Conservation (phyloP, 2,113 vertebrate genomes). For the Tympanuchus pallidicinctus region DNA sequence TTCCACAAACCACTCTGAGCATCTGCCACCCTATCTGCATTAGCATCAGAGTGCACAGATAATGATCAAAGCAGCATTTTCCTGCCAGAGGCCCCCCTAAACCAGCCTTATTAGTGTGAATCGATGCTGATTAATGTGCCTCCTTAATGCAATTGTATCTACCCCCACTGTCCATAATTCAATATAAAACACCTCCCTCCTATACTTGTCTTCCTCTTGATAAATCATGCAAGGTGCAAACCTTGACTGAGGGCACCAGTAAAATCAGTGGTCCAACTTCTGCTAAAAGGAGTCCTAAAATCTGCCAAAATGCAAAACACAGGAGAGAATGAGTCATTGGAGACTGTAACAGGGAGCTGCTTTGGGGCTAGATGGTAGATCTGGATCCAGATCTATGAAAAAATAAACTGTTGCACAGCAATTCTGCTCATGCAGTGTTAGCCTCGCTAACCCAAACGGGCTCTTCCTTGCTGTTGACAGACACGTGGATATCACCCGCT, state of each 20-base stretch:
- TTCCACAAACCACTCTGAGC: conserved; percentile 61
- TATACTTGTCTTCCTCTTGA: background rate
- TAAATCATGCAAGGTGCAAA: background rate
- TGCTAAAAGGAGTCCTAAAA: background rate
- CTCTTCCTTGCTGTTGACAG: background rate
- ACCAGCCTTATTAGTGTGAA: conserved; percentile 59
- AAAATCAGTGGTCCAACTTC: background rate
- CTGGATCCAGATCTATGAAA: background rate
- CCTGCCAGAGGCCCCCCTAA: conserved; percentile 64
- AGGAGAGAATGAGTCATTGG: background rate
- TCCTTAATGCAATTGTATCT: conserved; percentile 50
- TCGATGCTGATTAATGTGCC: conserved; percentile 55
- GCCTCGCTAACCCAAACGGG: background rate
- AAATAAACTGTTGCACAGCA: background rate
- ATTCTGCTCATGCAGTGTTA: background rate
- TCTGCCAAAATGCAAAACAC: background rate
- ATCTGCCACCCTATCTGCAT: conserved; percentile 57
- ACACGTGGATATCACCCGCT: background rate
- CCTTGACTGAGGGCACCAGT: background rate
- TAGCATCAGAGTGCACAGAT: conserved; percentile 54
- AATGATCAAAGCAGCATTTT: conserved; percentile 69
- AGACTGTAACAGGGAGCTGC: background rate
- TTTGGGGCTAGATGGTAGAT: background rate
- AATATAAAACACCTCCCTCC: background rate
- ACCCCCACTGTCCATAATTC: conserved; percentile 25